Evolutionary conservation across 2,888 invertebrate species (phyloP), one percentile per base, ranked within the genome.

Genomic region (Erannis defoliaria): DNA sequence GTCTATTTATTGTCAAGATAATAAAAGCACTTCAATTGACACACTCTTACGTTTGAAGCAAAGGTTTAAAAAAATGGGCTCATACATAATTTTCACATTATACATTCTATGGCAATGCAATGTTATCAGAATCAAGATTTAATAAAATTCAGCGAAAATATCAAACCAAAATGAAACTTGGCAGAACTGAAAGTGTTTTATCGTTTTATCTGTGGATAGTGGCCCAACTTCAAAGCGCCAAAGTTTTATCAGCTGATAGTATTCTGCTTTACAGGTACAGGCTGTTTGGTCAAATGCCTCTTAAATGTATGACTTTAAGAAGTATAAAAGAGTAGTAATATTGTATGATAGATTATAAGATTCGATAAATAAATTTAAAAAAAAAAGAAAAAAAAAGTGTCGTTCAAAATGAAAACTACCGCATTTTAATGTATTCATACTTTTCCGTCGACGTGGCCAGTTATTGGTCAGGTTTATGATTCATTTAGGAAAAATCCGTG

Each of bases 141-240:
- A 73, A 75, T 81, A 80, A 84, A 81, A 80, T 78, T 81, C 77
- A 72, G 77, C 71, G 72, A 78, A 78, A 81, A 81, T 81, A 76
- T 51, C 35, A 37, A 14, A 29, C 76, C 76, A 70, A 82, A 82
- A 81, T 78, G 78, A 80, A 83, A 82, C 75, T 85, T 80, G 75
- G 81, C 78, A 77, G 75, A 81, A 80, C 74, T 78, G 78, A 79
- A 67, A 82, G 79, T 80, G 78, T 81, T 84, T 81, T 78, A 78
- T 78, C 74, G 78, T 81, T 84, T 80, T 78, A 78, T 77, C 73
- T 81, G 66, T 74, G 56, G 55, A 51, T 42, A 26, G 37, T 73
- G 78, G 79, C 62, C 45, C 67, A 73, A 78, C 63, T 64, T 29
- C 49, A 10, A 55, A 42, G 62, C 64, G 61, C 6, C 18, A 16